These are phyloP conservation scores for Cynodonichthys magdalenae DNA, from an alignment of 2,797 vertebrate species.

Conservation along the genomic window DNA sequence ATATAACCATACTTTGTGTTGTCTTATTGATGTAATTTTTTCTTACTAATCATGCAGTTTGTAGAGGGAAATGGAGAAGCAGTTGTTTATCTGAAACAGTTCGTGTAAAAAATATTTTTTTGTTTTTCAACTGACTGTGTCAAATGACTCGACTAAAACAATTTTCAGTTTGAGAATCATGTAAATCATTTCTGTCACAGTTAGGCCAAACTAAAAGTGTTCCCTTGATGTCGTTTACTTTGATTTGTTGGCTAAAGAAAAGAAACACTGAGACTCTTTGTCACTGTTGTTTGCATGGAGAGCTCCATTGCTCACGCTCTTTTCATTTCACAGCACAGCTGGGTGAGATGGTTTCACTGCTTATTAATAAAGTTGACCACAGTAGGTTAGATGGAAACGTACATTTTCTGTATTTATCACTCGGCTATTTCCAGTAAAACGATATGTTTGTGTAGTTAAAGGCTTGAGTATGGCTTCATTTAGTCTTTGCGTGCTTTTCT, in stretches of 20 bases:
- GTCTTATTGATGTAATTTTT: background rate
- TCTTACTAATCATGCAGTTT: background rate
- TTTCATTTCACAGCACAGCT: background rate
- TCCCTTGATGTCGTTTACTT: slow-evolving; percentile 14
- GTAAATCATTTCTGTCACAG: slow-evolving; percentile 9
- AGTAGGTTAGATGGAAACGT: slow-evolving; percentile 1
- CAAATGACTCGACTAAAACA: slow-evolving; percentile 12
- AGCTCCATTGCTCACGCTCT: background rate
- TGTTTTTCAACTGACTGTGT: background rate
- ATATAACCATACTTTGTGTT: background rate
- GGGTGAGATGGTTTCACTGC: slow-evolving; percentile 1
- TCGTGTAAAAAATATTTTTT: background rate
- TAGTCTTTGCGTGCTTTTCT: background rate
- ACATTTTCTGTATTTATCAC: background rate
- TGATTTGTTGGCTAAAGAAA: slow-evolving; percentile 22
- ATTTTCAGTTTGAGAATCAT: slow-evolving; percentile 4
- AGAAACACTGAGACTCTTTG: slow-evolving; percentile 8
- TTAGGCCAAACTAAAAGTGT: slow-evolving; percentile 8
- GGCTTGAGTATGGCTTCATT: background rate
- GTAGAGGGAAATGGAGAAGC: background rate
- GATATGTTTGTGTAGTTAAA: background rate
- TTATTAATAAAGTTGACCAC: background rate
- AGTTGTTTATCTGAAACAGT: too few relatives aligned
- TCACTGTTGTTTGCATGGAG: background rate
- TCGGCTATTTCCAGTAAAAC: slow-evolving; percentile 7